phyloP scores from a whole-genome alignment of 2,113 vertebrate genomes.

The Ardeotis arabs region DNA sequence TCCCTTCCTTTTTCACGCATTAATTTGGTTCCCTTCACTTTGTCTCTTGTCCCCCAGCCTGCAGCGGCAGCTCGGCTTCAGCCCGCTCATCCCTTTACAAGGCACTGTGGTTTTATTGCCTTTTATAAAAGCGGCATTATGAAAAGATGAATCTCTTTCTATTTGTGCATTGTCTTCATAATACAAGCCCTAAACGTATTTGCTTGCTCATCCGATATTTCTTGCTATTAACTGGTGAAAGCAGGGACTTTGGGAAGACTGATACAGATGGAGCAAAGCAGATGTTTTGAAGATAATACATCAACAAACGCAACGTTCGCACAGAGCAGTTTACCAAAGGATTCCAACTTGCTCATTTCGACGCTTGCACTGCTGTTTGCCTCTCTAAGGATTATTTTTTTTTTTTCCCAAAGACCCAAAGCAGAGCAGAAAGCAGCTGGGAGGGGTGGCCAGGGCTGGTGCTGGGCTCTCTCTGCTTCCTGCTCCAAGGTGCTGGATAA shows the following conservation, averaged over 20 bases:
- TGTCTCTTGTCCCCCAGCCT: constrained; percentile 9
- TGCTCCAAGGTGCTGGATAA: not conserved
- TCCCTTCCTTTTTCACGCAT: constrained; percentile 25
- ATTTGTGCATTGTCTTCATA: constrained; percentile 8
- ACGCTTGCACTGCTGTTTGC: not conserved
- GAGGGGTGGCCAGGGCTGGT: not conserved
- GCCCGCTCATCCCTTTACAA: constrained; percentile 53
- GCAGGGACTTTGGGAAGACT: constrained; percentile 11
- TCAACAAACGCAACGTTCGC: not conserved
- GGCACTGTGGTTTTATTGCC: not conserved
- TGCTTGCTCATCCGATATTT: constrained; percentile 55
- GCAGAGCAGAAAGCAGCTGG: not conserved
- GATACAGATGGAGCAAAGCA: constrained; percentile 12
- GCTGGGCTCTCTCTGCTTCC: not conserved
- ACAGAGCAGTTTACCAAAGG: constrained; percentile 13
- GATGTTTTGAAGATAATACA: constrained; percentile 25
- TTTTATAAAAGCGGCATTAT: not conserved
- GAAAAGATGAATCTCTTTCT: constrained; percentile 42
- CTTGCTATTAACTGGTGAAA: constrained; percentile 36
- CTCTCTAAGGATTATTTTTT: not conserved
- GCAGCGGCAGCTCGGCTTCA: not conserved
- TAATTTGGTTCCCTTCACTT: constrained; percentile 52
- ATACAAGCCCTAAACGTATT: constrained; percentile 43
- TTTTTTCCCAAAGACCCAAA: not conserved
- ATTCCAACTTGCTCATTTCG: not conserved